Conservation (phyloP, 2,888 invertebrate species). For the Euphydryas editha region DNA sequence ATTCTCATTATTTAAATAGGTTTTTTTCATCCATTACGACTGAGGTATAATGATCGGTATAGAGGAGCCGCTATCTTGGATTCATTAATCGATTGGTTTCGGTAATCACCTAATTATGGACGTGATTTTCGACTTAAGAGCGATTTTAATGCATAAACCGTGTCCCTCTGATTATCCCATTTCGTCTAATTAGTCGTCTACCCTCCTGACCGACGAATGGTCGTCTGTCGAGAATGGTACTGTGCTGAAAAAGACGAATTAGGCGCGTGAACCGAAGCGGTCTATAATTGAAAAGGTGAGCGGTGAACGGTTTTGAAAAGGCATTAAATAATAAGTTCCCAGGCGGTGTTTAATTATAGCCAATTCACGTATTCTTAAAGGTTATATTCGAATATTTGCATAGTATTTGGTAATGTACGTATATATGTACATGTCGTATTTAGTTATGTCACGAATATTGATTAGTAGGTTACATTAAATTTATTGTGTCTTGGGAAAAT, state of each 20-base stretch:
- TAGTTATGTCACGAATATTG: no score
- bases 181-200: slow-evolving; percentile 70
- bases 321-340: slow-evolving; percentile 15
- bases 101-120: slow-evolving; percentile 82
- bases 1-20: slow-evolving; percentile 83
- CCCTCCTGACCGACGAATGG: slow-evolving; percentile 47
- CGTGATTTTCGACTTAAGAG: slow-evolving; percentile 74
- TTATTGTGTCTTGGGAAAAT: neutral
- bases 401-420: neutral
- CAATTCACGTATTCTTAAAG: slow-evolving; percentile 11
- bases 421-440: no score
- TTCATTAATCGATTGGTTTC: slow-evolving; percentile 83
- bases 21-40: slow-evolving; percentile 74
- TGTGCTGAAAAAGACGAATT: slow-evolving; percentile 50
- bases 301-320: slow-evolving; percentile 17
- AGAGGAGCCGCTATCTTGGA: slow-evolving; percentile 76
- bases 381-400: neutral
- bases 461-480: no score
- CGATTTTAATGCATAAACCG: slow-evolving; percentile 79
- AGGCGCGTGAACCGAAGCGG: slow-evolving; percentile 24
- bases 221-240: slow-evolving; percentile 54
- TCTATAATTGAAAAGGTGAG: slow-evolving; percentile 26
- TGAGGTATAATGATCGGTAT: slow-evolving; percentile 75
- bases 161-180: slow-evolving; percentile 77
- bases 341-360: slow-evolving; percentile 8